Conservation (phyloP, 1,140 invertebrate species). For the Drosophila carrolli region DNA sequence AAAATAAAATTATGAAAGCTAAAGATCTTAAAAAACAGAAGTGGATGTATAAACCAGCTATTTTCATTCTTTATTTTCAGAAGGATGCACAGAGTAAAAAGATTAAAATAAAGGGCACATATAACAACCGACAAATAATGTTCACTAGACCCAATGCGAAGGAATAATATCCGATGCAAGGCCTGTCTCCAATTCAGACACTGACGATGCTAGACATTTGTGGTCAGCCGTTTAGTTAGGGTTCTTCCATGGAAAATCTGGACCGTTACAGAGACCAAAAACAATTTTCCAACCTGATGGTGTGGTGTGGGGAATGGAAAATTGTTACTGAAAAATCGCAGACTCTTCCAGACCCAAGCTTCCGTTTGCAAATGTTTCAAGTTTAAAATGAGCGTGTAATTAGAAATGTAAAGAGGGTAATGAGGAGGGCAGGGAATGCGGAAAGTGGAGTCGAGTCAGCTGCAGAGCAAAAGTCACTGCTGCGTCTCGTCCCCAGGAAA, state of each 20-base stretch:
- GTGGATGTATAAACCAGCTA: neutral
- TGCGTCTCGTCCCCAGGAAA: conserved; percentile 52
- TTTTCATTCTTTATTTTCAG: neutral
- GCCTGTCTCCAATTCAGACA: neutral
- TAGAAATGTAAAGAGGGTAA: conserved; percentile 64
- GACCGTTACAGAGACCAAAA: neutral
- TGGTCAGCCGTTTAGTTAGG: conserved; percentile 5
- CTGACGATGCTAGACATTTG: conserved; percentile 6
- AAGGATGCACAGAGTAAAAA: neutral
- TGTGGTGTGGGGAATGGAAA: conserved; percentile 2
- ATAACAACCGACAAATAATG: neutral
- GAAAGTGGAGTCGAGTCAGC: conserved; percentile 25
- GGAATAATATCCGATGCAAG: neutral
- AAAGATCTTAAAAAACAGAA: neutral
- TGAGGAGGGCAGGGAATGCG: conserved; percentile 1
- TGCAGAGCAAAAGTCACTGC: conserved; percentile 58
- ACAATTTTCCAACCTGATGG: conserved; percentile 3
- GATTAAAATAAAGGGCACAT: neutral
- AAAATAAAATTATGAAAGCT: too few species aligned
- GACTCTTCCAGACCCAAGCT: conserved; percentile 37
- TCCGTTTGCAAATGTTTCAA: conserved; percentile 57
- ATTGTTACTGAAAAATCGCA: conserved; percentile 21
- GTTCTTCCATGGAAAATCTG: neutral
- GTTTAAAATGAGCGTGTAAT: conserved; percentile 72
- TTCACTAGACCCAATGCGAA: neutral